Conservation (phyloP, 1,140 invertebrate genomes). For the Halesus radiatus region DNA sequence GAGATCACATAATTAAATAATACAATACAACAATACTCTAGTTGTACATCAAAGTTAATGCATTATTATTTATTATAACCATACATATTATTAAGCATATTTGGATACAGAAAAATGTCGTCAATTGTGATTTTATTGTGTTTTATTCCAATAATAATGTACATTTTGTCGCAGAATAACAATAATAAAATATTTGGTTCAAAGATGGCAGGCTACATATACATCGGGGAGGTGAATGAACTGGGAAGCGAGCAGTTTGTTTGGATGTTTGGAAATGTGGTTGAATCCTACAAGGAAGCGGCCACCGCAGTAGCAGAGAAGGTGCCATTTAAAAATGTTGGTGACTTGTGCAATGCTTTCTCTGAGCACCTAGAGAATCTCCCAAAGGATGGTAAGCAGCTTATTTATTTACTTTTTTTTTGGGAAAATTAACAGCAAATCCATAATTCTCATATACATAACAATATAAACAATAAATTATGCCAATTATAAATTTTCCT, state of each 20-base stretch:
- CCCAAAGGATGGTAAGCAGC: conserved; percentile 67
- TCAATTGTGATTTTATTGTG: background rate
- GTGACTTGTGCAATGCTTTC: conserved; percentile 70
- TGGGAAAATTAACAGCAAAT: no score
- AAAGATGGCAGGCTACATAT: conserved; percentile 48
- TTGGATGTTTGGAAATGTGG: conserved; percentile 75
- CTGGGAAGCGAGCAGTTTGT: conserved; percentile 73
- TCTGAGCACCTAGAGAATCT: conserved; percentile 72
- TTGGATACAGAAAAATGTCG: background rate
- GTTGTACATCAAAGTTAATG: no score
- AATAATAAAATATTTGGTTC: background rate
- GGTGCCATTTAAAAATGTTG: conserved; percentile 70
- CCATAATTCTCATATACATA: no score
- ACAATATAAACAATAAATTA: no score
- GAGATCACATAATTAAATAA: no score
- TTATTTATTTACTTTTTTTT: no score
- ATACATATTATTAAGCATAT: no score
- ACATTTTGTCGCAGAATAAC: background rate
- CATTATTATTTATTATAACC: no score
- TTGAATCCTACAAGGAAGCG: conserved; percentile 74
- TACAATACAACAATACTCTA: no score
- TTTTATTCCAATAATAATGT: background rate
- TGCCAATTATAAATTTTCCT: no score
- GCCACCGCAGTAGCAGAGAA: conserved; percentile 68
- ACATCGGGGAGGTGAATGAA: conserved; percentile 70